These are phyloP conservation scores for Holacanthella duospinosa DNA, from an alignment of 2,888 invertebrate genomes.

Conservation along the genomic window DNA sequence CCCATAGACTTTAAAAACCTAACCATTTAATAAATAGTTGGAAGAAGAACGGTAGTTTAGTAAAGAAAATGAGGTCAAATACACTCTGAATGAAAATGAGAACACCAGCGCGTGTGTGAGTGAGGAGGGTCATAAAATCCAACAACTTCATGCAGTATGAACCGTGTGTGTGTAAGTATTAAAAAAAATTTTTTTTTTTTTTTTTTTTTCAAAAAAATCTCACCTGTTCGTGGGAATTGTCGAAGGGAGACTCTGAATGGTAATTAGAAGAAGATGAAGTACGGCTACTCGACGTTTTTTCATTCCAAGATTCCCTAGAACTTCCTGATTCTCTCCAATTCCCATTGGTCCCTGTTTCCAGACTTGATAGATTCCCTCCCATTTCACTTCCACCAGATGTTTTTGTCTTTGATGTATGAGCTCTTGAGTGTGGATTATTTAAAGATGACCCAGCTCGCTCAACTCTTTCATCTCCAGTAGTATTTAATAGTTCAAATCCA, in stretches of 20 bases:
- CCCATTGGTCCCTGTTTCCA: not conserved
- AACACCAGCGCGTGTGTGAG: no score
- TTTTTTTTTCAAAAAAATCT: no score
- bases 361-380: not conserved
- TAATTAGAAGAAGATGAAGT: slow-evolving; percentile 17
- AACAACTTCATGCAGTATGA: no score
- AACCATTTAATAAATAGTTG: no score
- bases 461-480: not conserved
- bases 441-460: not conserved
- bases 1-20: no score
- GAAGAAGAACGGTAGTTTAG: no score
- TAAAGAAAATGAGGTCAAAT: no score
- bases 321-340: not conserved
- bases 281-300: not conserved
- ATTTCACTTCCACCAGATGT: not conserved
- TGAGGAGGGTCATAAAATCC: no score
- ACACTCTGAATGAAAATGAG: no score
- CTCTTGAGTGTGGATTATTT: not conserved
- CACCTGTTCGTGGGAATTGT: not conserved
- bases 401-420: not conserved
- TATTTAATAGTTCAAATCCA: no score
- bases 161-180: no score
- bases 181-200: no score
- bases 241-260: slow-evolving; percentile 7
- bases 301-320: not conserved